These are phyloP conservation scores for Pseudorasbora parva DNA, from an alignment of 2,113 vertebrate genomes.

Conservation along the genomic window DNA sequence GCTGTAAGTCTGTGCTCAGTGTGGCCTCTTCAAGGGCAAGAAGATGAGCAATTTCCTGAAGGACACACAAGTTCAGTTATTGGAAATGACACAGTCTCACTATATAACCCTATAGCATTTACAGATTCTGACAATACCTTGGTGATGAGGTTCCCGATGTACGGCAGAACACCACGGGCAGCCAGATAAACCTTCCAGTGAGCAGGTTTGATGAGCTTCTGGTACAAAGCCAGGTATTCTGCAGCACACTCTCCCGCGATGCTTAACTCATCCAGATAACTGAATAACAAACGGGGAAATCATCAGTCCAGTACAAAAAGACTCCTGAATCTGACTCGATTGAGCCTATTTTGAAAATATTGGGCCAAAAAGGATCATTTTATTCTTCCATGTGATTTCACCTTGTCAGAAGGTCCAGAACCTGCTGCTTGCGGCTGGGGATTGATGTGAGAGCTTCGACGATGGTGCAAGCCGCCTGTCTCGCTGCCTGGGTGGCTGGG, in stretches of 20 bases:
- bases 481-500: conserved; percentile 94
- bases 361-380: background rate
- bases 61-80: background rate
- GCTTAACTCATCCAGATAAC: conserved; percentile 96
- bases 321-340: background rate
- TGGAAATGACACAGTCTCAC: background rate
- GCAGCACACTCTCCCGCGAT: conserved; percentile 94
- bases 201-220: conserved; percentile 94
- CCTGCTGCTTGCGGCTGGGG: conserved; percentile 96
- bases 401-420: conserved; percentile 97
- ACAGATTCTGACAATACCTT: conserved; percentile 78
- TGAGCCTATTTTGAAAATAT: background rate
- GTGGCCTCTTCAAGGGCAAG: conserved; percentile 96
- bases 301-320: background rate
- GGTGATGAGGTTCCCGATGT: conserved; percentile 96
- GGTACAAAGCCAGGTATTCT: conserved; percentile 93
- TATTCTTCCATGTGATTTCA: conserved; percentile 60
- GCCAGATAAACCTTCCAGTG: conserved; percentile 98
- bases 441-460: conserved; percentile 95
- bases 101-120: background rate
- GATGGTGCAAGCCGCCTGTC: conserved; percentile 96
- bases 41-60: conserved; percentile 95
- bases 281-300: conserved; percentile 58
- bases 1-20: conserved; percentile 94
- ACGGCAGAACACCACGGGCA: conserved; percentile 93